phyloP scores from a whole-genome alignment of 92 coral and sea anemone genomes.

The Siderastrea siderea region DNA sequence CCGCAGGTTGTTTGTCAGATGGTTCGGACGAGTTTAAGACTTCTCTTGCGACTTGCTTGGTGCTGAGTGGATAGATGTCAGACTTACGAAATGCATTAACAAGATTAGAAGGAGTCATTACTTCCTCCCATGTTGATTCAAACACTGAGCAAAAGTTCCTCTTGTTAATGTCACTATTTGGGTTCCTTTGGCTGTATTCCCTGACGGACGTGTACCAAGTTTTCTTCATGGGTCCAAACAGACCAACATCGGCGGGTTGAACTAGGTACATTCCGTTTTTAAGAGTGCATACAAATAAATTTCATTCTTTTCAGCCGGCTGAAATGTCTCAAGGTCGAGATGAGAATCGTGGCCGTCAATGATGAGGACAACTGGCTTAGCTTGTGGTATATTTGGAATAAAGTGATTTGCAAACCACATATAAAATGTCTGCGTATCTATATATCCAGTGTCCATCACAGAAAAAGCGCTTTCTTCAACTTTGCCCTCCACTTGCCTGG shows the following conservation, averaged over 20 bases:
- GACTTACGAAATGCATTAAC: conserved; percentile 34
- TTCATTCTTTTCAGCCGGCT: conserved; percentile 66
- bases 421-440: conserved; percentile 63
- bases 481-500: no score
- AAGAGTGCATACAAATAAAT: conserved; percentile 51
- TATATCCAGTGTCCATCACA: conserved; percentile 59
- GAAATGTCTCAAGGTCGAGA: conserved; percentile 55
- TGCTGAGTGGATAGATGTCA: conserved; percentile 41
- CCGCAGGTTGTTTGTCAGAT: neutral
- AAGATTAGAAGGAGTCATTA: conserved; percentile 58
- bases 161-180: conserved; percentile 54
- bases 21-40: neutral
- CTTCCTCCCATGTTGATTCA: conserved; percentile 61
- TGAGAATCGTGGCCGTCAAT: conserved; percentile 68
- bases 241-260: conserved; percentile 71
- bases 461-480: conserved; percentile 67
- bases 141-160: conserved; percentile 67
- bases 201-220: conserved; percentile 15
- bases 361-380: conserved; percentile 61
- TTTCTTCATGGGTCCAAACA: conserved; percentile 44
- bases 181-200: conserved; percentile 31
- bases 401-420: no score
- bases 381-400: no score
- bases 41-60: conserved; percentile 3
- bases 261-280: conserved; percentile 73